phyloP scores from a whole-genome alignment of 2,888 invertebrate genomes.

The Drosophila yooni region DNA sequence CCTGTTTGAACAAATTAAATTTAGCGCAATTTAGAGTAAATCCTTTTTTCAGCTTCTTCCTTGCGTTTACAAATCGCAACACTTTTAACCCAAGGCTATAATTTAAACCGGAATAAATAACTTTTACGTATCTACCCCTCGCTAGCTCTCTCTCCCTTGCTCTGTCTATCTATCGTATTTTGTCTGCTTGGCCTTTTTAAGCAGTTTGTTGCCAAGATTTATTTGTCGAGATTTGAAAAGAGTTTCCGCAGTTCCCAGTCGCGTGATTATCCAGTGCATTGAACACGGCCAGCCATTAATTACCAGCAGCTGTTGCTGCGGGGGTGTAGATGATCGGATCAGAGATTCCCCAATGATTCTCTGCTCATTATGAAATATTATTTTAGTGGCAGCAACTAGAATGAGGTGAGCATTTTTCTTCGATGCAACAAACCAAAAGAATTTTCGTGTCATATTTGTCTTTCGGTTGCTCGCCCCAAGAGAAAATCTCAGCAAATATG shows the following conservation, averaged over 20 bases:
- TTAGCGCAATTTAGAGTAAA: slow-evolving; percentile 20
- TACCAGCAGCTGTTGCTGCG: slow-evolving; percentile 73
- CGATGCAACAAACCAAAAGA: slow-evolving; percentile 30
- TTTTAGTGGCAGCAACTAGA: slow-evolving; percentile 32
- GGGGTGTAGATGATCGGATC: background rate
- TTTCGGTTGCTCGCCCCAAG: background rate
- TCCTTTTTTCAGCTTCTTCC: slow-evolving; percentile 12
- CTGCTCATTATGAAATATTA: slow-evolving; percentile 74
- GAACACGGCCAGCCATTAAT: slow-evolving; percentile 78
- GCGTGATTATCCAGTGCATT: slow-evolving; percentile 80
- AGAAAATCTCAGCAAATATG: slow-evolving; percentile 6
- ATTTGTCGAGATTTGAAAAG: slow-evolving; percentile 76
- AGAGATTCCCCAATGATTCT: slow-evolving; percentile 46
- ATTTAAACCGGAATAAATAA: slow-evolving; percentile 63
- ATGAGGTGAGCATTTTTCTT: slow-evolving; percentile 51
- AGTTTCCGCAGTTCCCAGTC: slow-evolving; percentile 64
- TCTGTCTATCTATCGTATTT: background rate
- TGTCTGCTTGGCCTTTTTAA: slow-evolving; percentile 28
- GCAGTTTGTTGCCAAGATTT: slow-evolving; percentile 65
- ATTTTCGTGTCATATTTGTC: slow-evolving; percentile 59
- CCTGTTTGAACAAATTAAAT: slow-evolving; percentile 32
- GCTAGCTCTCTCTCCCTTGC: background rate
- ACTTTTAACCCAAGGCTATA: slow-evolving; percentile 58
- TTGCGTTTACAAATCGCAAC: slow-evolving; percentile 55
- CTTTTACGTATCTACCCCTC: slow-evolving; percentile 30